Conservation (phyloP, 2,113 vertebrate genomes). For the Catharus bicknelli region DNA sequence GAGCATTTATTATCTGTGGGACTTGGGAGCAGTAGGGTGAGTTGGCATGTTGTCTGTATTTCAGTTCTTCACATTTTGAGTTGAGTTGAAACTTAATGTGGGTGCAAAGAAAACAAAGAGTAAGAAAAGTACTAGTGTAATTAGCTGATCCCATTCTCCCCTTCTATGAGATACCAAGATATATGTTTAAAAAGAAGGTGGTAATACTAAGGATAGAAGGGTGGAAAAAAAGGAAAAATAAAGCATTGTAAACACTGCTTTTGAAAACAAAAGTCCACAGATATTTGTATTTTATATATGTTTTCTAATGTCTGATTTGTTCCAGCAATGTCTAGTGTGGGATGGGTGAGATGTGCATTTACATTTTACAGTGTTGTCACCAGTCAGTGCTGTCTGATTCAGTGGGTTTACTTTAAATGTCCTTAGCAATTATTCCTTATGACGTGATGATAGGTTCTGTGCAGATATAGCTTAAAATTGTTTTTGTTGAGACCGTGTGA, state of each 20-base stretch:
- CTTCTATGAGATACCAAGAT: not conserved
- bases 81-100: not conserved
- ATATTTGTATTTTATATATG: not conserved
- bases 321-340: not conserved
- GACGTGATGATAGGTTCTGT: not conserved
- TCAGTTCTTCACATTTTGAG: not conserved
- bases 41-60: not conserved
- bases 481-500: not conserved
- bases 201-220: not conserved
- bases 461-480: not conserved
- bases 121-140: not conserved
- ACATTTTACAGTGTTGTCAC: not conserved
- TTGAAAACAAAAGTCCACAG: not conserved
- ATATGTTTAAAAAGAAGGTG: not conserved
- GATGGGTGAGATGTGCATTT: not conserved
- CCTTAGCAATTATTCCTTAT: not conserved
- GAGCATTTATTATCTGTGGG: not conserved
- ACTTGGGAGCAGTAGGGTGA: not conserved
- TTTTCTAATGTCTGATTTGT: not conserved
- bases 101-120: not conserved
- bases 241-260: not conserved
- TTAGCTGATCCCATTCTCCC: not conserved
- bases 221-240: not conserved
- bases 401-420: not conserved
- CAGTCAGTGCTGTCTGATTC: not conserved